A percentile compares a stretch with the other conserved stretches of the same genome.
Evolutionary conservation across 2,113 vertebrate species (phyloP).

Genomic region (Typhlomys cinereus): DNA sequence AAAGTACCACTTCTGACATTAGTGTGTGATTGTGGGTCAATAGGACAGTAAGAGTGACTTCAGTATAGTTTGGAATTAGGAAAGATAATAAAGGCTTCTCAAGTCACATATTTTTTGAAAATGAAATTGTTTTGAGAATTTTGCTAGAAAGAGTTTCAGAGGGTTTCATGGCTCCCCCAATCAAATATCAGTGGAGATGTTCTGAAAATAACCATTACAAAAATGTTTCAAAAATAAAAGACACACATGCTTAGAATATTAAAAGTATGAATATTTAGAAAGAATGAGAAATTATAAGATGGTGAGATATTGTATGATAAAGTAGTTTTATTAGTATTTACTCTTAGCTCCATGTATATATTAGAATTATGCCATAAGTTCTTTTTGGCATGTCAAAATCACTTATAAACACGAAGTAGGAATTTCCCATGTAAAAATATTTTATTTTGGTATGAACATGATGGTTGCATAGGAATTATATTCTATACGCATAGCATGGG

Average conservation of each 20-base stretch:
- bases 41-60: background rate
- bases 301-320: background rate
- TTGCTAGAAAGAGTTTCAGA: slow-evolving; percentile 33
- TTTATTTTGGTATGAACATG: slow-evolving; percentile 1
- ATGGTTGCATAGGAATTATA: slow-evolving; percentile 23
- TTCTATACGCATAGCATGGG: background rate
- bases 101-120: background rate
- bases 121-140: background rate
- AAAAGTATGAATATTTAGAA: slow-evolving; percentile 36
- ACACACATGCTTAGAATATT: background rate
- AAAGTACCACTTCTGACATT: background rate
- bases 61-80: background rate
- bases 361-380: background rate
- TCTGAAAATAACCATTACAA: slow-evolving; percentile 47
- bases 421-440: slow-evolving; percentile 13
- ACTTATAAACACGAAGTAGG: background rate
- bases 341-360: background rate
- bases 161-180: background rate
- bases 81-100: background rate
- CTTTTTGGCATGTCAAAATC: background rate
- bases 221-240: slow-evolving; percentile 33
- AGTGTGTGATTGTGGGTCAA: background rate
- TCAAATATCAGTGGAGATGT: background rate
- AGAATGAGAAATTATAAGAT: slow-evolving; percentile 29
- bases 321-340: background rate